phyloP scores from a whole-genome alignment of 53 echinoderm and acorn worm species.

The Echinometra lucunter region DNA sequence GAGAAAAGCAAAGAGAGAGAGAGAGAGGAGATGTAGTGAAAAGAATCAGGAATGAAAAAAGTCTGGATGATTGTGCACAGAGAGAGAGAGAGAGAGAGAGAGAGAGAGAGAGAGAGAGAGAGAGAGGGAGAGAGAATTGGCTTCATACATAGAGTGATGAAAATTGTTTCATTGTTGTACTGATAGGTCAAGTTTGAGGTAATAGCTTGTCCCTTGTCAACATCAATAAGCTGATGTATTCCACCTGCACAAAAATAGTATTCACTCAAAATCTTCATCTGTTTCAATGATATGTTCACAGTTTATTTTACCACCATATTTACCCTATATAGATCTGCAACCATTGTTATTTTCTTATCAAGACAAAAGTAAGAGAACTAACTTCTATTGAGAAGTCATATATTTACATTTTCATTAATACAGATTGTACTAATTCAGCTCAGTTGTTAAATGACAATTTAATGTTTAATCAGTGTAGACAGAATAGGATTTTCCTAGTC shows the following conservation, averaged over 20 bases:
- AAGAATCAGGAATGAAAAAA: neutral
- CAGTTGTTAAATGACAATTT: too few species aligned
- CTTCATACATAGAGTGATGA: neutral
- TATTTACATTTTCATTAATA: neutral
- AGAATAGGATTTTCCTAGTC: neutral
- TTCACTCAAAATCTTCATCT: neutral
- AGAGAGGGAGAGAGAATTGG: neutral
- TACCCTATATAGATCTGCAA: neutral
- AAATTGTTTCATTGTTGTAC: slow-evolving; percentile 57
- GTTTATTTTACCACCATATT: neutral
- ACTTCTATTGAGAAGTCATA: neutral
- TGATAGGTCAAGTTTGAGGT: slow-evolving; percentile 63
- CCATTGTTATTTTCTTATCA: too few species aligned
- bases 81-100: slow-evolving; percentile 10
- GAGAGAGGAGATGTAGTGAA: neutral
- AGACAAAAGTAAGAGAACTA: too few species aligned
- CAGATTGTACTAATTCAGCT: too few species aligned
- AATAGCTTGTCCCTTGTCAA: slow-evolving; percentile 67
- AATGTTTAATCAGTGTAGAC: neutral
- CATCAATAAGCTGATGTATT: slow-evolving; percentile 59
- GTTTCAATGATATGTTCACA: neutral
- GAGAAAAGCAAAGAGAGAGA: neutral
- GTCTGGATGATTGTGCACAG: neutral
- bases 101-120: neutral
- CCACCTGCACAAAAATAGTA: slow-evolving; percentile 56